Base-by-base conservation (phyloP, 2,888 invertebrate genomes). In the Caenorhabditis afra region DNA sequence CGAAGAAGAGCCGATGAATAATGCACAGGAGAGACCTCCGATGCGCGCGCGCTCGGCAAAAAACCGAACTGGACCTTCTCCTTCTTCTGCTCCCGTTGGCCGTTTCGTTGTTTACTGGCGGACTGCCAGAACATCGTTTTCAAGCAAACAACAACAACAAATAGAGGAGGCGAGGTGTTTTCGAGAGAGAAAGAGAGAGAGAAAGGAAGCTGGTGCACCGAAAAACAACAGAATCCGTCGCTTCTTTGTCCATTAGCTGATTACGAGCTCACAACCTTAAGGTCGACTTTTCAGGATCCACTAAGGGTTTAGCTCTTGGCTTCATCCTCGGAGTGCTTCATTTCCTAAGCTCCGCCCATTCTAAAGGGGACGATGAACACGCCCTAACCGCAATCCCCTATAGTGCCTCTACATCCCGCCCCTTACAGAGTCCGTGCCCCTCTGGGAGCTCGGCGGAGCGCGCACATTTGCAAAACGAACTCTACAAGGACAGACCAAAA, bases 41-140 rank as follows among this genome's bases (percentile, higher is more conserved):
- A n/a, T n/a, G n/a, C n/a, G n/a, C n/a, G n/a, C n/a, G n/a, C n/a
- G n/a, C n/a, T n/a, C n/a, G n/a, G n/a, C n/a, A n/a, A n/a, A n/a
- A n/a, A n/a, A n/a, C n/a, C n/a, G n/a, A n/a, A n/a, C n/a, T n/a
- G n/a, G n/a, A n/a, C n/a, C n/a, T n/a, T n/a, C n/a, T n/a, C n/a
- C n/a, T n/a, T n/a, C n/a, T n/a, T n/a, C n/a, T n/a, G n/a, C n/a
- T n/a, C n/a, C n/a, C n/a, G n/a, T n/a, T n/a, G n/a, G n/a, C n/a
- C 14, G n/a, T 22, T 16, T 37, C 53, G 35, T 55, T 61, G 52
- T 70, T 61, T 55, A 61, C 61, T 62, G 50, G 58, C 50, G 50
- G 23, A 52, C 53, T 41, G 55, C 23, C 53, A 29, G 65, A 65
- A 65, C 65, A 65, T 44, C 45, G 65, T 65, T 53, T 53, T 44